These are phyloP conservation scores for Pseudorectes ferrugineus DNA, from an alignment of 2,113 vertebrate genomes.

Conservation along the genomic window DNA sequence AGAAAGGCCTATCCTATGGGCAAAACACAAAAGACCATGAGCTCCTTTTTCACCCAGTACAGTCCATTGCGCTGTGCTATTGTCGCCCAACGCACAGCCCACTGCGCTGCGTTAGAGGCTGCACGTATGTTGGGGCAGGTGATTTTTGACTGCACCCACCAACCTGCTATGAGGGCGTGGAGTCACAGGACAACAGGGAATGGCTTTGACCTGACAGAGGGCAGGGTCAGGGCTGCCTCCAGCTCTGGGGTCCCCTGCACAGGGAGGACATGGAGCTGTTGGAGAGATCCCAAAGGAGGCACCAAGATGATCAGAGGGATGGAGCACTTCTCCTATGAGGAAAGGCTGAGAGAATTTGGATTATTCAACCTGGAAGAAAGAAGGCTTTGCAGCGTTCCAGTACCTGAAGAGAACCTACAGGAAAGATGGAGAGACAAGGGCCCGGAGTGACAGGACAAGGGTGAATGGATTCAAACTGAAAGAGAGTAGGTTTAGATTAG, in stretches of 20 bases:
- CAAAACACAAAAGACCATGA: background rate
- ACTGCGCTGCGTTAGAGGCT: background rate
- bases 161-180: fast-evolving
- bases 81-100: background rate
- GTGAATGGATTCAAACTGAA: background rate
- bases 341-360: background rate
- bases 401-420: background rate
- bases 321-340: fast-evolving
- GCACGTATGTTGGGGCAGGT: background rate
- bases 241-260: background rate
- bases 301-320: background rate
- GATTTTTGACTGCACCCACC: background rate
- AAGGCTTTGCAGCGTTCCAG: background rate
- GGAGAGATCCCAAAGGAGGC: background rate
- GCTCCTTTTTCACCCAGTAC: background rate
- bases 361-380: background rate
- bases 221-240: background rate
- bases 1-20: background rate
- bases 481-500: background rate
- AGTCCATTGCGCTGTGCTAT: background rate
- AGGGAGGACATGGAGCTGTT: background rate
- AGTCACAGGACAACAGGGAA: background rate
- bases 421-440: background rate
- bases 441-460: background rate
- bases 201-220: background rate